These are phyloP conservation scores for Brachyopa scutellaris DNA, from an alignment of 2,888 invertebrate genomes.

Conservation along the genomic window DNA sequence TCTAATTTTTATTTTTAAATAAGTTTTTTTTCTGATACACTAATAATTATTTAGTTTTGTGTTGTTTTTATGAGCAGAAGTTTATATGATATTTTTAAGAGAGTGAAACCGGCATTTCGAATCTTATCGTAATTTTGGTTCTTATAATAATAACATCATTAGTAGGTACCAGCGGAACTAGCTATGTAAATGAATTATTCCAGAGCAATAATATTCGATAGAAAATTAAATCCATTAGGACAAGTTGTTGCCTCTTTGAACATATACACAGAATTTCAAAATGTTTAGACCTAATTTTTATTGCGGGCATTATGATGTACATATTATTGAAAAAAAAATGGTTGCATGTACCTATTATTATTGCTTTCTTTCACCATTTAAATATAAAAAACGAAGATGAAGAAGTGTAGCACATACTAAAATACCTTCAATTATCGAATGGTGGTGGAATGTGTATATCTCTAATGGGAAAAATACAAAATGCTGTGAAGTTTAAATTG, in stretches of 20 bases:
- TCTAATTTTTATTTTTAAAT: constrained; percentile 46
- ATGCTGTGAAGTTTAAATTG: no score
- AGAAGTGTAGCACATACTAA: no score
- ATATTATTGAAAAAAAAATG: background rate
- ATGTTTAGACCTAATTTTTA: background rate
- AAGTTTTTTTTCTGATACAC: background rate
- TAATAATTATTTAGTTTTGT: background rate
- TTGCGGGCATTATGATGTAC: background rate
- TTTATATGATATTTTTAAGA: background rate
- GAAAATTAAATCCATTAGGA: background rate
- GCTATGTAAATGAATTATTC: background rate
- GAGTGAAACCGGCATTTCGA: constrained; percentile 31
- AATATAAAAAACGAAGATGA: no score
- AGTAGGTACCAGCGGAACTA: background rate
- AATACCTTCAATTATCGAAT: no score
- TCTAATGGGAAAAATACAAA: no score
- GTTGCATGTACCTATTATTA: background rate
- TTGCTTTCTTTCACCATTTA: no score
- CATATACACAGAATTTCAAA: background rate
- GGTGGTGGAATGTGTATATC: no score
- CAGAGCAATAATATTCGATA: background rate
- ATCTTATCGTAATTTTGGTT: background rate
- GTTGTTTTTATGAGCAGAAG: background rate
- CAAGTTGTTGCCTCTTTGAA: constrained; percentile 17
- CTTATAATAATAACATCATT: no score